Conservation (phyloP, 2,888 invertebrate genomes). For the Lepeophtheirus nordmannii region DNA sequence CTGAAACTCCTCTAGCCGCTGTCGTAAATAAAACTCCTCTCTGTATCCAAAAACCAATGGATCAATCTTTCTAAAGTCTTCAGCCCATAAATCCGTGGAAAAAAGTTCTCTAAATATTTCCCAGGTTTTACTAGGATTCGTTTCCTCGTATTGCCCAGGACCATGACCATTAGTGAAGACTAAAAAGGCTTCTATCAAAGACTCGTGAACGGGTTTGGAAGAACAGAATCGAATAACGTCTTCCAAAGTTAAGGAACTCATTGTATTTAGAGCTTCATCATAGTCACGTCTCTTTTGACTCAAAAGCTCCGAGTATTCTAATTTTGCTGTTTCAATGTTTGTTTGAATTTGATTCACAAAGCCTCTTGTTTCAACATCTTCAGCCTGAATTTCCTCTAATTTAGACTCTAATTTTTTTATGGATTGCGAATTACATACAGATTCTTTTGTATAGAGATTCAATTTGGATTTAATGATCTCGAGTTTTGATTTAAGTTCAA, state of each 20-base stretch:
- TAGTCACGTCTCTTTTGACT: not conserved
- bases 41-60: not conserved
- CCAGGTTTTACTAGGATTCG: not conserved
- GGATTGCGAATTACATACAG: not conserved
- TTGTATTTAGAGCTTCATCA: not conserved
- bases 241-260: not conserved
- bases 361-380: not conserved
- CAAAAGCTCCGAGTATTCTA: not conserved
- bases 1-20: not conserved
- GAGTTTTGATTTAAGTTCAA: not conserved
- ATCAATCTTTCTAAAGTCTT: not conserved
- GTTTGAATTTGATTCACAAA: not conserved
- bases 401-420: not conserved
- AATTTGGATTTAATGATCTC: not conserved
- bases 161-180: not conserved
- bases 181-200: not conserved
- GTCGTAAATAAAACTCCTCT: constrained; percentile 1
- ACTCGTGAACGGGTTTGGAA: not conserved
- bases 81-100: not conserved
- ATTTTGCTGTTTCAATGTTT: not conserved
- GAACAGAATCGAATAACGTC: not conserved
- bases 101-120: not conserved
- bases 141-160: not conserved
- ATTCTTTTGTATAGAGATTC: not conserved
- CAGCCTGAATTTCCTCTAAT: not conserved